phyloP scores from a whole-genome alignment of 2,888 invertebrate species.

The Apamea monoglypha region DNA sequence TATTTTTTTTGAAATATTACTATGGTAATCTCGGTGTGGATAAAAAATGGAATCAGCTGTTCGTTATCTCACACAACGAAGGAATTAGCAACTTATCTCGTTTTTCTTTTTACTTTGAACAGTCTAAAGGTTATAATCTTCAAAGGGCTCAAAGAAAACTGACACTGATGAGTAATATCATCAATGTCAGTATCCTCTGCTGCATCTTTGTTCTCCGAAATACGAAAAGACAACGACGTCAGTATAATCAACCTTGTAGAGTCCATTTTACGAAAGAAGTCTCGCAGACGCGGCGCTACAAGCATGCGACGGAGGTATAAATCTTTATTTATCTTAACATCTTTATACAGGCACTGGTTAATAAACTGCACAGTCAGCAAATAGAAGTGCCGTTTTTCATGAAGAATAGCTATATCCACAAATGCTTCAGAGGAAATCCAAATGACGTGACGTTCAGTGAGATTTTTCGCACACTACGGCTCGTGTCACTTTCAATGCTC shows the following conservation, averaged over 20 bases:
- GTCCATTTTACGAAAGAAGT: neutral
- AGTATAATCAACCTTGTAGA: neutral
- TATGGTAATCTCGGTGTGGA: constrained; percentile 34
- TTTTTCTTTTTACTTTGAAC: constrained; percentile 16
- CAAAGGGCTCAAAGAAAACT: neutral
- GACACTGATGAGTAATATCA: neutral
- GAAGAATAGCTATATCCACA: neutral
- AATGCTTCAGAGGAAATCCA: constrained; percentile 7
- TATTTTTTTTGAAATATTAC: constrained; percentile 44
- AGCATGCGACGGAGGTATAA: too few species aligned
- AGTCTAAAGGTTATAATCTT: constrained; percentile 10
- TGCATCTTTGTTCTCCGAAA: neutral
- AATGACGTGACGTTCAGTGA: constrained; percentile 19
- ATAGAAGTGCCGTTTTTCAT: too few species aligned
- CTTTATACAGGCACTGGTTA: too few species aligned
- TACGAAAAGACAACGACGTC: neutral
- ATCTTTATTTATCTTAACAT: too few species aligned
- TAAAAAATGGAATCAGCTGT: constrained; percentile 46
- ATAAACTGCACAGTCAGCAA: too few species aligned
- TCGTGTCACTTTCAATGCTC: constrained; percentile 28
- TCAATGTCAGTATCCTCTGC: neutral
- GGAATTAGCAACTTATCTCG: constrained; percentile 26
- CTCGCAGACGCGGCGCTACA: too few species aligned
- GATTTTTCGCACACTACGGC: constrained; percentile 24
- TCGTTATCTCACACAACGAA: constrained; percentile 14